Evolutionary conservation across 2,113 vertebrate species (phyloP).

Genomic region (Fregetta grallaria): DNA sequence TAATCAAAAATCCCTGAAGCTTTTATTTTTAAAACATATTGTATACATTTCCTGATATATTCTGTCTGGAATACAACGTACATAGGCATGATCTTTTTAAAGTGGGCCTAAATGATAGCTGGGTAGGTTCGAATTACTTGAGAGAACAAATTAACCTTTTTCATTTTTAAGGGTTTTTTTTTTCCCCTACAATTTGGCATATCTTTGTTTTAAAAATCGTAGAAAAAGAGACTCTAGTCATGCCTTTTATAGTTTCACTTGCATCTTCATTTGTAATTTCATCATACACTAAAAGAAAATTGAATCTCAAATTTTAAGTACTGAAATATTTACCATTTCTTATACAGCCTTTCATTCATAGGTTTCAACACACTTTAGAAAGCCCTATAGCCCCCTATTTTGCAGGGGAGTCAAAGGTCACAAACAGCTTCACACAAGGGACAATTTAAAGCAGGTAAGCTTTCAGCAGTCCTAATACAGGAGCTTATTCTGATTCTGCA

Average conservation of each 20-base stretch:
- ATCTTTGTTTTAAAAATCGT: background rate
- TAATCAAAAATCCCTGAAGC: background rate
- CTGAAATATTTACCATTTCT: background rate
- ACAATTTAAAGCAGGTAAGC: background rate
- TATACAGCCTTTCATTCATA: background rate
- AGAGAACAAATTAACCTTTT: background rate
- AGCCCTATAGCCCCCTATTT: background rate
- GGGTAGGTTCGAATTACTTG: background rate
- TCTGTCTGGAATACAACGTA: background rate
- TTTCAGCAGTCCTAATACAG: background rate
- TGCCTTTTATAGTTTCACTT: background rate
- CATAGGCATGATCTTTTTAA: background rate
- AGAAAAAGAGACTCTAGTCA: background rate
- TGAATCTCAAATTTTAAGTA: background rate
- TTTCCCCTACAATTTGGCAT: background rate
- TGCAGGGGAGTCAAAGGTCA: background rate
- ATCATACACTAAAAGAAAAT: background rate
- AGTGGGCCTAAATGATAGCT: background rate
- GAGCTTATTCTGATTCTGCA: background rate
- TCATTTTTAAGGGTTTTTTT: background rate
- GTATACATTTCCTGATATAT: background rate
- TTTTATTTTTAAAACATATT: background rate
- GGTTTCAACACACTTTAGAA: background rate
- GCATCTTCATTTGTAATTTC: background rate
- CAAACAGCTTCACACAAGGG: background rate